Evolutionary conservation across 2,888 invertebrate genomes (phyloP), one percentile per base, ranked within the genome.

Genomic region (Ochropleura leucogaster): DNA sequence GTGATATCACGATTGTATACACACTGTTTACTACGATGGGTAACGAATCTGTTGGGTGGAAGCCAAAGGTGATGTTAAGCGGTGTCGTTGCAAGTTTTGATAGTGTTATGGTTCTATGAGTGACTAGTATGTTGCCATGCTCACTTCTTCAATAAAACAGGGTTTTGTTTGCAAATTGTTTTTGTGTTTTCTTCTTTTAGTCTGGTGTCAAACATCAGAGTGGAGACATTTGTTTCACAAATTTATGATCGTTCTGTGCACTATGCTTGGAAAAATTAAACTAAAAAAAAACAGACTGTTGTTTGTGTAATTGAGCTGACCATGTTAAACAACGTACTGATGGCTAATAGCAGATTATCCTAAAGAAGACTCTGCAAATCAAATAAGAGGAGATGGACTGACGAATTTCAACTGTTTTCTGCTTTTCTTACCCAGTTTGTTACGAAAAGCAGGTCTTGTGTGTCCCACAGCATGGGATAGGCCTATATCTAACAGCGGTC

Each of bases 1-100:
- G 84, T 89, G 78, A 86, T 89, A 91, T 89, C 87, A 83, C 85
- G 84, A 71, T 84, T 55, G 67, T 62, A 62, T 68, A 90, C 87
- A 88, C 80, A 89, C 84, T 47, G 88, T 30, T 10, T 0, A 12
- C 8, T 6, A 63, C 55, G 63, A 80, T 47, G 44, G 44, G 67
- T 14, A 72, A 57, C 67, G 46, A n/a, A 84, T 80, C 55, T 70
- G 72, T 76, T 84, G 82, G 84, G 53, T 16, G 10, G 16, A 0
- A 10, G 81, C 84, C 82, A 82, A 82, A 82, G 72, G 67, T 53
- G 59, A n/a, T 80, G 80, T 83, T 66, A 66, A 51, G 30, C 20
- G 49, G n/a, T 68, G 51, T 57, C 18, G 42, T 2, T 46, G 49
- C 44, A 47, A 42, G 51, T 71, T 79, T 67, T 51, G 14, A 55